Percentiles rank a stretch among this genome's conserved stretches.
These are phyloP conservation scores for Siniperca obscura DNA, from an alignment of 2,797 vertebrate genomes.

Conservation along the genomic window DNA sequence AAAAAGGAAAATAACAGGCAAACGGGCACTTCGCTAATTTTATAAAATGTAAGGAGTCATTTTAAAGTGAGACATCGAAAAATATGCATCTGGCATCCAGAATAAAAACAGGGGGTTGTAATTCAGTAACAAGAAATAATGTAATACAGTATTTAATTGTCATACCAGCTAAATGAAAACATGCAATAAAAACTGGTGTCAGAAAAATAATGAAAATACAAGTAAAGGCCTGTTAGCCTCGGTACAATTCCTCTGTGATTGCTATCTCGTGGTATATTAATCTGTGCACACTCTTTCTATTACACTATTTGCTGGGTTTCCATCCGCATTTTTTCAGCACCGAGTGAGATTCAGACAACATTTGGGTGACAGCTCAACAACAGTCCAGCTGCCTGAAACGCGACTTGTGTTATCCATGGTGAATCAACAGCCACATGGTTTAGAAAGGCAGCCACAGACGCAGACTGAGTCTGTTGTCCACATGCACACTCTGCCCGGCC, in stretches of 20 bases:
- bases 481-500: neutral
- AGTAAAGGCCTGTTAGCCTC: neutral
- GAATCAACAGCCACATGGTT: slow-evolving; percentile 20
- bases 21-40: too few species aligned
- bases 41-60: too few species aligned
- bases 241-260: neutral
- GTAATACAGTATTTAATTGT: neutral
- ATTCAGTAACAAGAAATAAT: neutral
- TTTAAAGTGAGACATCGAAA: too few species aligned
- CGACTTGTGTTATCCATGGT: slow-evolving; percentile 2
- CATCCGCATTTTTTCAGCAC: neutral
- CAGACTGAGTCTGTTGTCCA: neutral
- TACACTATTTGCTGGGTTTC: neutral
- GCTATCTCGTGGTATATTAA: neutral
- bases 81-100: too few species aligned
- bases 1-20: too few species aligned
- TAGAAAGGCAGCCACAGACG: neutral
- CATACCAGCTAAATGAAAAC: neutral
- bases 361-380: neutral
- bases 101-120: too few species aligned
- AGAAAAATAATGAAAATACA: neutral
- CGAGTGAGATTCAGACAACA: neutral
- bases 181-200: neutral
- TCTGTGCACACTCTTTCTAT: neutral
- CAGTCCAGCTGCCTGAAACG: slow-evolving; percentile 11